Conservation (phyloP, 2,797 vertebrate species). For the Florisuga fusca region DNA sequence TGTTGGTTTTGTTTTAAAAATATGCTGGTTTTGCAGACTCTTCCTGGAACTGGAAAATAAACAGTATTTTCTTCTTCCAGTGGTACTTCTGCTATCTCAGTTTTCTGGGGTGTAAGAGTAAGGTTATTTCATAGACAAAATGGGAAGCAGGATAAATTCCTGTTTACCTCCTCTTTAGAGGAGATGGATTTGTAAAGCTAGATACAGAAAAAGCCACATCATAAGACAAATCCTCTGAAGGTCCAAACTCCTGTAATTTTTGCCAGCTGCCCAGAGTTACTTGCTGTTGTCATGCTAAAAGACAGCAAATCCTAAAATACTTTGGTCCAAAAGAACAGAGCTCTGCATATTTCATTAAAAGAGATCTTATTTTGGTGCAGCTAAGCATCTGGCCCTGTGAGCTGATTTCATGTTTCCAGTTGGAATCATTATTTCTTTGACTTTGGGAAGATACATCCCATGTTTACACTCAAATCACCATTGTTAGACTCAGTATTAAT, state of each 20-base stretch:
- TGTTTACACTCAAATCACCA: background rate
- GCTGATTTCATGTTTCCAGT: background rate
- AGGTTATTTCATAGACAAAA: background rate
- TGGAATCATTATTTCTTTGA: slow-evolving; percentile 11
- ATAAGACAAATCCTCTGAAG: background rate
- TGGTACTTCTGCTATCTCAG: background rate
- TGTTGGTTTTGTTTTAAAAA: too few species aligned
- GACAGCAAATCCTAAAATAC: background rate
- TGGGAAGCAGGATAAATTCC: background rate
- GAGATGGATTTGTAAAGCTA: background rate
- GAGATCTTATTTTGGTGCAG: background rate
- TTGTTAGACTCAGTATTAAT: background rate
- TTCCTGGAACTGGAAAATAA: background rate
- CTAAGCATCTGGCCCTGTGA: background rate
- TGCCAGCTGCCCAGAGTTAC: background rate
- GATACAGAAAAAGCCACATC: background rate
- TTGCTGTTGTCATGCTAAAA: background rate
- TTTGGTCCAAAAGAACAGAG: background rate
- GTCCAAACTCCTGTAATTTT: background rate
- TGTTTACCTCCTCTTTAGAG: background rate
- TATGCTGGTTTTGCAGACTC: background rate
- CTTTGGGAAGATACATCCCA: background rate
- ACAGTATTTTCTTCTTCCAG: background rate
- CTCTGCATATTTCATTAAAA: background rate
- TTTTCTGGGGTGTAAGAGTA: background rate